Conservation (phyloP, 2,888 invertebrate species). For the Tinea trinotella region DNA sequence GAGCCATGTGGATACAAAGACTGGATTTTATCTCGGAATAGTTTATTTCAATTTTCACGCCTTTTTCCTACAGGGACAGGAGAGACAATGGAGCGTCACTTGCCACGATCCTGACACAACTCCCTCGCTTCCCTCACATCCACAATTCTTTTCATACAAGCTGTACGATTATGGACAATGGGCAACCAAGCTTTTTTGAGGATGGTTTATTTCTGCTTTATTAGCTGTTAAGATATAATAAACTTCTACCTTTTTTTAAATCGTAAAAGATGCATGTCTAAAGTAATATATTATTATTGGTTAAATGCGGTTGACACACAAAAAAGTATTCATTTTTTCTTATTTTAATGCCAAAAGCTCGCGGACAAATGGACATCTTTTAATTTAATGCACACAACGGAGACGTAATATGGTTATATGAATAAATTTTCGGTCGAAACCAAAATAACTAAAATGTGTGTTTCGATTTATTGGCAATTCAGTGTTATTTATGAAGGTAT, state of each 20-base stretch:
- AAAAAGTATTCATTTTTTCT: not conserved
- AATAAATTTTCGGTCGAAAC: constrained; percentile 8
- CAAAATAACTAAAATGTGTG: not conserved
- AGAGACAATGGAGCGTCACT: too few relatives aligned
- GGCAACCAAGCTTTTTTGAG: too few relatives aligned
- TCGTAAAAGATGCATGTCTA: not conserved
- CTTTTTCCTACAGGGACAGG: too few relatives aligned
- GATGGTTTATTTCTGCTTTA: not conserved
- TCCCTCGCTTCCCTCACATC: too few relatives aligned
- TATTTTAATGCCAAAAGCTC: not conserved
- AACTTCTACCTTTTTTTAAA: constrained; percentile 1
- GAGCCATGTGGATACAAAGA: too few relatives aligned
- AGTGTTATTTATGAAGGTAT: constrained; percentile 7
- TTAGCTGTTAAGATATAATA: not conserved
- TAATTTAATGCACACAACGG: constrained; percentile 1
- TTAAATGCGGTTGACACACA: constrained; percentile 10
- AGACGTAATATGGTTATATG: constrained; percentile 1
- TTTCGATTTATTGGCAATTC: constrained; percentile 15
- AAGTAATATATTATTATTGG: constrained; percentile 11
- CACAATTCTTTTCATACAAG: too few relatives aligned
- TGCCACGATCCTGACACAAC: too few relatives aligned
- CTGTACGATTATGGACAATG: too few relatives aligned
- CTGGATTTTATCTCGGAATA: too few relatives aligned
- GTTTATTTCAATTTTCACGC: too few relatives aligned
- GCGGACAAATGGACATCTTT: constrained; percentile 9